Base-by-base conservation (phyloP, 2,888 invertebrate species). In the Brachylomia viminalis region DNA sequence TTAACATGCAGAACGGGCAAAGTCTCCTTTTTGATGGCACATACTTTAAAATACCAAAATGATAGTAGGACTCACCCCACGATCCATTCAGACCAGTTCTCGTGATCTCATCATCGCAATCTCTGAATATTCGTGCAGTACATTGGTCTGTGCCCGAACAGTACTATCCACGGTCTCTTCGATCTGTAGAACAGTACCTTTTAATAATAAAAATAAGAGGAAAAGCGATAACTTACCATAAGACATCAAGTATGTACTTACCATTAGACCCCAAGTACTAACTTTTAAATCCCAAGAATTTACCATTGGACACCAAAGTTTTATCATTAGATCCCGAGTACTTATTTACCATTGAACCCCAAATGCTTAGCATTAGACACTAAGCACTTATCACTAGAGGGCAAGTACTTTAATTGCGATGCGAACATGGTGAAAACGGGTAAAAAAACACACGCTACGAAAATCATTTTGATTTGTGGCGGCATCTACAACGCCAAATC, bases 81-180 rank as follows among this genome's bases (percentile, higher is more conserved):
- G n/a, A 8, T 62, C 62, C 38, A 38, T 62, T 38, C 10, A 61
- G 33, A 61, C n/a, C 62, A 0, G 15, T 38, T 10, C 62, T 62
- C n/a, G 62, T 38, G 8, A n/a, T n/a, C 38, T 62, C 38, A 23
- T 13, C 0, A 23, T 62, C 38, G n/a, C 61, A 62, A 23, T 15
- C 6, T 62, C 6, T 13, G 3, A 38, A 38, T 15, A 4, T 38
- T 61, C 7, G 33, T 61, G 61, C 61, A 62, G 61, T 62, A 62
- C 61, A 62, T 62, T n/a, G 61, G 61, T 62, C 38, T 62, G 38
- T 62, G 61, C 8, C 61, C 61, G 42, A 99, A 94, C 49, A 98
- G 97, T 95, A 61, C 38, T 38, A 62, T 67, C 67, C 38, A 67
- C 15, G 62, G 62, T n/a, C 38, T 62, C n/a, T 62, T 38, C 15